phyloP scores from a whole-genome alignment of 2,113 vertebrate species.

The Muntiacus reevesi region DNA sequence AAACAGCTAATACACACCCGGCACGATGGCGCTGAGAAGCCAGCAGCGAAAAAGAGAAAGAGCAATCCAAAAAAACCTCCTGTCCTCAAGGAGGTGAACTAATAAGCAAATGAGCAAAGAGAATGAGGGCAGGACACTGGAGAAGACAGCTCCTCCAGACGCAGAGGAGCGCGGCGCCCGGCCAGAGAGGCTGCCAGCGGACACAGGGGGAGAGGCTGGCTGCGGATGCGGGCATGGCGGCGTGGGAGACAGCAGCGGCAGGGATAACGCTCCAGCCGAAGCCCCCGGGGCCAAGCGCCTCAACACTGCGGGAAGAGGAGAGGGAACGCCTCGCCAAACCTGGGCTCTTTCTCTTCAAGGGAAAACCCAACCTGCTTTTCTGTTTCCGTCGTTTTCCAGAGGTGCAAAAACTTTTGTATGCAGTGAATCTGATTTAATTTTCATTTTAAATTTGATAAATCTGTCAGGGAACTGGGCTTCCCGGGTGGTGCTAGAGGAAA shows the following conservation, averaged over 20 bases:
- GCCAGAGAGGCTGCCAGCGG: background rate
- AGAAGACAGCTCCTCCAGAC: background rate
- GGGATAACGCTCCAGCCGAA: background rate
- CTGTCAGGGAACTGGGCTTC: background rate
- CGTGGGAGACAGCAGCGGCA: background rate
- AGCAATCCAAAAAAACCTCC: background rate
- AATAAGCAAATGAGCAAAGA: background rate
- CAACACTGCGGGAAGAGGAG: background rate
- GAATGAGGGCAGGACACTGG: background rate
- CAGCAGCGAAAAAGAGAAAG: background rate
- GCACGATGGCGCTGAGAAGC: background rate
- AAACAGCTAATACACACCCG: background rate
- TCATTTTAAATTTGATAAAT: background rate
- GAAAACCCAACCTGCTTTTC: background rate
- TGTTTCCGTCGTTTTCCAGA: background rate
- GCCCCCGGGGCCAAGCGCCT: background rate
- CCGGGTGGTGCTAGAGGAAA: background rate
- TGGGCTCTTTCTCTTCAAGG: background rate
- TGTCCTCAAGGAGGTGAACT: background rate
- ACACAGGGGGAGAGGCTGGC: background rate
- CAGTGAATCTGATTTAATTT: background rate
- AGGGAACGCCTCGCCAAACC: background rate
- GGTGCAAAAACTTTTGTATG: background rate
- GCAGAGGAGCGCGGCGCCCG: no score
- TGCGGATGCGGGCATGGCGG: background rate